phyloP scores from a whole-genome alignment of 2,888 invertebrate genomes.

The Drosophila ezoana region DNA sequence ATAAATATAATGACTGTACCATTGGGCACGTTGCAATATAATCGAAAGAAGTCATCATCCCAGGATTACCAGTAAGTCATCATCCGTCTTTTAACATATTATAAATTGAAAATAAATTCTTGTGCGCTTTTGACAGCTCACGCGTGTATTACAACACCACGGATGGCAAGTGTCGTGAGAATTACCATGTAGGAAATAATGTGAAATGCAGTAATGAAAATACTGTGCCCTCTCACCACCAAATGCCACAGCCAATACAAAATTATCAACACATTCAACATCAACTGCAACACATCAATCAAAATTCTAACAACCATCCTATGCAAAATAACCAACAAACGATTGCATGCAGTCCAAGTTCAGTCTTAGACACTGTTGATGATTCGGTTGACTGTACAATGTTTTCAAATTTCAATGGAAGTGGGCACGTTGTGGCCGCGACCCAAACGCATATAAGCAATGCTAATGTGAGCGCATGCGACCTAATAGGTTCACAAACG shows the following conservation, averaged over 20 bases:
- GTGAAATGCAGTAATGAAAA: constrained; percentile 54
- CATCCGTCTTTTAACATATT: background rate
- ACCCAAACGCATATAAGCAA: constrained; percentile 81
- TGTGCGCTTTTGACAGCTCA: constrained; percentile 65
- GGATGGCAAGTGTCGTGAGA: constrained; percentile 84
- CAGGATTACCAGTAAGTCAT: constrained; percentile 84
- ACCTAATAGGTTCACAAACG: constrained; percentile 56
- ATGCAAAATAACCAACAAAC: constrained; percentile 62
- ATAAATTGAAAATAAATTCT: background rate
- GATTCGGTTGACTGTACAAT: constrained; percentile 75
- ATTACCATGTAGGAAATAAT: constrained; percentile 79
- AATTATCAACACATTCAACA: constrained; percentile 73
- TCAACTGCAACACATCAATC: constrained; percentile 62
- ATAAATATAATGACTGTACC: constrained; percentile 85
- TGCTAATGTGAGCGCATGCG: constrained; percentile 53
- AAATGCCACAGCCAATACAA: constrained; percentile 53
- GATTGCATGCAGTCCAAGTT: constrained; percentile 48
- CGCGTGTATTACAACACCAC: constrained; percentile 83
- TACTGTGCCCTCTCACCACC: constrained; percentile 57
- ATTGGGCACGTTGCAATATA: constrained; percentile 83
- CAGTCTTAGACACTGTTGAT: constrained; percentile 71
- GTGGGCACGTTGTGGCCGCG: constrained; percentile 76
- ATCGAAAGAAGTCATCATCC: constrained; percentile 83
- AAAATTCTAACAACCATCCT: constrained; percentile 51
- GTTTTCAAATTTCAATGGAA: constrained; percentile 70